Evolutionary conservation across 1,140 invertebrate species (phyloP).

Genomic region (Phocides pigmalion): DNA sequence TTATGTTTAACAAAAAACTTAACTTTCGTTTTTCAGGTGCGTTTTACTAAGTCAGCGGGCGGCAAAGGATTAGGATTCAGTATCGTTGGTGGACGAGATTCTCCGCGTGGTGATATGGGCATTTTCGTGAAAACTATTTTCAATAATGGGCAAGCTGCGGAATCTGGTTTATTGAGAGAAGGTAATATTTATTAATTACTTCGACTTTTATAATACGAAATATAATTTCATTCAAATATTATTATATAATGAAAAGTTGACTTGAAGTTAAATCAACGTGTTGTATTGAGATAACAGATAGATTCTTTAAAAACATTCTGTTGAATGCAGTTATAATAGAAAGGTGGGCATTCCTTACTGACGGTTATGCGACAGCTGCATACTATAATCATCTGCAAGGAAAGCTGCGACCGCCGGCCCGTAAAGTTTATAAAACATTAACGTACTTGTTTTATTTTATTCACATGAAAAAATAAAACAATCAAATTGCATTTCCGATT

Average conservation of each 20-base stretch:
- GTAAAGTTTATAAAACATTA: neutral
- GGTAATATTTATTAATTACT: slow-evolving; percentile 60
- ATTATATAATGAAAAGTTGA: no score
- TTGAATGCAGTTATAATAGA: neutral
- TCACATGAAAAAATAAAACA: no score
- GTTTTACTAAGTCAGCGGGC: slow-evolving; percentile 88
- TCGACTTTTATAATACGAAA: no score
- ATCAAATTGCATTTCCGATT: no score
- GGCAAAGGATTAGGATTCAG: slow-evolving; percentile 90
- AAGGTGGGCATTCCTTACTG: slow-evolving; percentile 49
- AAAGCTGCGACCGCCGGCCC: slow-evolving; percentile 37
- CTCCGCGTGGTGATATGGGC: slow-evolving; percentile 90
- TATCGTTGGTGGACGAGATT: slow-evolving; percentile 91
- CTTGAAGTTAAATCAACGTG: no score
- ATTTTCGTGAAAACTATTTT: slow-evolving; percentile 94
- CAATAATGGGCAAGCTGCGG: slow-evolving; percentile 89
- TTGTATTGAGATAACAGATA: no score
- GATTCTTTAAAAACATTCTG: no score
- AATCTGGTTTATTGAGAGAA: slow-evolving; percentile 86
- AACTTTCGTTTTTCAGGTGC: slow-evolving; percentile 78
- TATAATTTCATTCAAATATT: no score
- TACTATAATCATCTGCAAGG: slow-evolving; percentile 30
- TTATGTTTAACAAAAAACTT: neutral
- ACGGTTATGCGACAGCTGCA: slow-evolving; percentile 55
- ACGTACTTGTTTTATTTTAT: neutral